phyloP scores from a whole-genome alignment of 2,888 invertebrate species.

The Cartodere bifasciata region DNA sequence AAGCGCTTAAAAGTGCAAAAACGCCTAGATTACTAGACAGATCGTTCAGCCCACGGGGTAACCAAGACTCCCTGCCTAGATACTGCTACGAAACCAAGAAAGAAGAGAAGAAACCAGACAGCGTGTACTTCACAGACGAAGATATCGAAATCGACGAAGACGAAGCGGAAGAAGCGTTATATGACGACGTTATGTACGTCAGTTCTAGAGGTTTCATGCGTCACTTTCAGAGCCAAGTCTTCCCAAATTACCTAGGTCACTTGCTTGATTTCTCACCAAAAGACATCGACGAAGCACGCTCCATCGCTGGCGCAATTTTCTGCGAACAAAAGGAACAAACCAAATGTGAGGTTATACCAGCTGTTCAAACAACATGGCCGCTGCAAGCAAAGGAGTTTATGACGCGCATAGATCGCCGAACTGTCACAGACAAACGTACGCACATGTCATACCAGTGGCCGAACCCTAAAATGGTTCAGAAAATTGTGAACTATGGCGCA shows the following conservation, averaged over 20 bases:
- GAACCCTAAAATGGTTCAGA: constrained; percentile 48
- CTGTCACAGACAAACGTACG: constrained; percentile 43
- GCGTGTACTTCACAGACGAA: constrained; percentile 6
- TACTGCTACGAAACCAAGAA: constrained; percentile 39
- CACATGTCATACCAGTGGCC: constrained; percentile 57
- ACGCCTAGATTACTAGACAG: constrained; percentile 44
- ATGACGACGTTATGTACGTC: constrained; percentile 36
- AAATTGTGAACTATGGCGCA: constrained; percentile 53
- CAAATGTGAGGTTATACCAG: constrained; percentile 55
- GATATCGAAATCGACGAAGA: constrained; percentile 13
- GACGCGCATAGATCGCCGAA: constrained; percentile 43
- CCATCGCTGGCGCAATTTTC: constrained; percentile 54
- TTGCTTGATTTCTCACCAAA: constrained; percentile 44
- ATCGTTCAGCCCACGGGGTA: constrained; percentile 30
- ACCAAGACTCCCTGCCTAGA: constrained; percentile 40
- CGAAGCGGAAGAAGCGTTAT: constrained; percentile 21
- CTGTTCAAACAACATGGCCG: constrained; percentile 61
- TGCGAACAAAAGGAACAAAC: constrained; percentile 32
- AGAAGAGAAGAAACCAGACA: constrained; percentile 14
- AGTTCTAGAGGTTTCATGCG: constrained; percentile 56
- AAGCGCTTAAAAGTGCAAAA: constrained; percentile 46
- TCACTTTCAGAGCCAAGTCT: constrained; percentile 49
- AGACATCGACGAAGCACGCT: constrained; percentile 42
- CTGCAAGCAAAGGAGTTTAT: constrained; percentile 57
- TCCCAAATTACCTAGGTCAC: constrained; percentile 45